These are phyloP conservation scores for Drosophila albomicans DNA, from an alignment of 1,140 invertebrate genomes.

Conservation along the genomic window DNA sequence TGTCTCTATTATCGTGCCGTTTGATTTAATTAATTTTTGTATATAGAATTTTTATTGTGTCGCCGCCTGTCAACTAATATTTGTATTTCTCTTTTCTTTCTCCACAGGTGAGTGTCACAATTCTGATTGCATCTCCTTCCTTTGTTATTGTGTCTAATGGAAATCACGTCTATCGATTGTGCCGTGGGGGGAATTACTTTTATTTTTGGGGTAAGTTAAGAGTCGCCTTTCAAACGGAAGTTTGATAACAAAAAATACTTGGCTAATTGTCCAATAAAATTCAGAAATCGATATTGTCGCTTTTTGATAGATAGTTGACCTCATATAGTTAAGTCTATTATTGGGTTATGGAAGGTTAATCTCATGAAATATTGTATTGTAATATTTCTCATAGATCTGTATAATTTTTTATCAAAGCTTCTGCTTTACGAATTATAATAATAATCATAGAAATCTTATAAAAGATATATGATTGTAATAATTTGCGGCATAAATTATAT, in stretches of 20 bases:
- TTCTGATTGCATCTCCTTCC: slow-evolving; percentile 18
- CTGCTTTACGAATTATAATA: too few relatives aligned
- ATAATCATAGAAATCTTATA: too few relatives aligned
- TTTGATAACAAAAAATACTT: neutral
- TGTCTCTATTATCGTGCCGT: slow-evolving; percentile 41
- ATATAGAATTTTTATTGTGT: slow-evolving; percentile 6
- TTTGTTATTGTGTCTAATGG: slow-evolving; percentile 5
- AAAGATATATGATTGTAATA: too few relatives aligned
- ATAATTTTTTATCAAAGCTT: too few relatives aligned
- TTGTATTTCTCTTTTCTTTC: slow-evolving; percentile 9
- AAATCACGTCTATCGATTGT: slow-evolving; percentile 5
- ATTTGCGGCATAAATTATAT: too few relatives aligned
- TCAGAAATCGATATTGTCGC: neutral
- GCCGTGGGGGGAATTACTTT: slow-evolving; percentile 4
- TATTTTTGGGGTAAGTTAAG: slow-evolving; percentile 21
- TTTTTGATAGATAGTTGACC: neutral
- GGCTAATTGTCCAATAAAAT: neutral
- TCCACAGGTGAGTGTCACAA: slow-evolving; percentile 37
- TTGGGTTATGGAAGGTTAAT: too few relatives aligned
- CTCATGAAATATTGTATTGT: too few relatives aligned
- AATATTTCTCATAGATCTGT: too few relatives aligned
- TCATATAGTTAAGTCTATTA: too few relatives aligned
- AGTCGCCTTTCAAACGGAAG: neutral
- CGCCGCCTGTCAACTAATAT: slow-evolving; percentile 29
- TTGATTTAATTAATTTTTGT: slow-evolving; percentile 64